Conservation (phyloP, 1,140 invertebrate genomes). For the Neodiprion pinetum region DNA sequence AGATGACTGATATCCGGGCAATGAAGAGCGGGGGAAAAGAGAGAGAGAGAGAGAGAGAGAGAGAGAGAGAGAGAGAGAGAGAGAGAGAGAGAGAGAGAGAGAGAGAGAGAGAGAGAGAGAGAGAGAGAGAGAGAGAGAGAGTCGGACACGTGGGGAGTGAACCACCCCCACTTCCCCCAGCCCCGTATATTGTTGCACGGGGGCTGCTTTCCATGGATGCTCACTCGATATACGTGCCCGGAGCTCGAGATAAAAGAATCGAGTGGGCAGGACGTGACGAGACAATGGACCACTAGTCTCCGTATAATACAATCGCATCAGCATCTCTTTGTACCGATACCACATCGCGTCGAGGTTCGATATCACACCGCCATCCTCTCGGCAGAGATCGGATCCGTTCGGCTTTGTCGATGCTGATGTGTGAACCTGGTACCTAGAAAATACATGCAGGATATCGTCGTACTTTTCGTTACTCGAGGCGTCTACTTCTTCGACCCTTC, state of each 20-base stretch:
- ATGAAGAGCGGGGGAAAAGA: neutral
- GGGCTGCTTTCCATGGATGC: slow-evolving; percentile 62
- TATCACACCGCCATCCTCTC: slow-evolving; percentile 44
- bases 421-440: no score
- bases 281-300: slow-evolving; percentile 62
- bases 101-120: neutral
- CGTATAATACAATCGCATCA: slow-evolving; percentile 62
- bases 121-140: neutral
- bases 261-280: slow-evolving; percentile 63
- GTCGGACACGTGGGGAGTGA: slow-evolving; percentile 21
- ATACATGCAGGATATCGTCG: no score
- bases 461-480: no score
- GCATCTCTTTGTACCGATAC: slow-evolving; percentile 50
- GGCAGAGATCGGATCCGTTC: neutral
- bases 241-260: slow-evolving; percentile 61
- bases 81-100: neutral
- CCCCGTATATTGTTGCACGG: slow-evolving; percentile 15
- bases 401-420: no score
- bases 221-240: slow-evolving; percentile 57
- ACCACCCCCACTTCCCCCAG: slow-evolving; percentile 15
- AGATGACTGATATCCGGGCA: no score
- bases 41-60: neutral
- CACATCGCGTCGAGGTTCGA: slow-evolving; percentile 51
- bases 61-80: neutral
- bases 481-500: no score